phyloP scores from a whole-genome alignment of 2,113 vertebrate species.

The Balaenoptera acutorostrata region DNA sequence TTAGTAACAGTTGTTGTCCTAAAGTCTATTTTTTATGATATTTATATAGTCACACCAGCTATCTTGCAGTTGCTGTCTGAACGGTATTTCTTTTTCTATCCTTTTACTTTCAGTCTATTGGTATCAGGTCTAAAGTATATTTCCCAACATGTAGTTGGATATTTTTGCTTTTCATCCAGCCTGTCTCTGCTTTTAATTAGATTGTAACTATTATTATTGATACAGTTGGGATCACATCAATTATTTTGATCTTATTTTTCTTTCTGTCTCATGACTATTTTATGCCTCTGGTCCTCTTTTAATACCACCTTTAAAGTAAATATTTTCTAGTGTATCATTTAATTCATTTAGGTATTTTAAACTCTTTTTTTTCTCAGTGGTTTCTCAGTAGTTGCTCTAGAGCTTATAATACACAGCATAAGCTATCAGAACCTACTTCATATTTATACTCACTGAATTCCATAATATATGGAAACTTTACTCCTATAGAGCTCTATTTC shows the following conservation, averaged over 20 bases:
- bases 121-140: too few species aligned
- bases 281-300: background rate
- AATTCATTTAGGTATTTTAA: background rate
- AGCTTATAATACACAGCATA: background rate
- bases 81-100: background rate
- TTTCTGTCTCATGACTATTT: background rate
- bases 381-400: background rate
- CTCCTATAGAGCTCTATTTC: background rate
- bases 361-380: background rate
- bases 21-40: background rate
- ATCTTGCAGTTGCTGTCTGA: background rate
- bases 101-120: too few species aligned
- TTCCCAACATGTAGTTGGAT: too few species aligned
- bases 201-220: background rate
- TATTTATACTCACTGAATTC: background rate
- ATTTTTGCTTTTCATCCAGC: too few species aligned
- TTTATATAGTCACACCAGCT: background rate
- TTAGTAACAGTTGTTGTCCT: background rate
- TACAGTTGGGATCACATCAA: background rate
- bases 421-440: background rate
- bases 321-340: background rate
- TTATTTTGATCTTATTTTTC: background rate
- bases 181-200: too few species aligned
- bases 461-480: background rate
- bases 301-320: background rate